Conservation (phyloP, 2,113 vertebrate species). For the Irena cyanogastra region DNA sequence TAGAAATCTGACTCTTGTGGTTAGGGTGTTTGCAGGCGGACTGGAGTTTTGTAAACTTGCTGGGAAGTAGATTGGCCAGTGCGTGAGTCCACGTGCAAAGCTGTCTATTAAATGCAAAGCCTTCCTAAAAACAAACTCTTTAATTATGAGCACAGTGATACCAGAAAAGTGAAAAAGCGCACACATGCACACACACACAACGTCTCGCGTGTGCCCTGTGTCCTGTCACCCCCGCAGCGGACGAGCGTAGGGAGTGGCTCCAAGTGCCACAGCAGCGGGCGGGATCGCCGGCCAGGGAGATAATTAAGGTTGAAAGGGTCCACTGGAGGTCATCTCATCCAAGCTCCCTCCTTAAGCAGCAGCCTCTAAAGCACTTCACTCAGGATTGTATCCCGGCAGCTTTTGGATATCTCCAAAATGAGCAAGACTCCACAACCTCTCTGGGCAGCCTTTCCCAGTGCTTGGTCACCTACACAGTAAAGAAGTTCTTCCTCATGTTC, state of each 20-base stretch:
- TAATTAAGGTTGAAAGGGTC: background rate
- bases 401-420: background rate
- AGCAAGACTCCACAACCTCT: background rate
- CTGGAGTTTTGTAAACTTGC: background rate
- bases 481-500: background rate
- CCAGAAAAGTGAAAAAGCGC: background rate
- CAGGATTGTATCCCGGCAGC: background rate
- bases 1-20: background rate
- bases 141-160: background rate
- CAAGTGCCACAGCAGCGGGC: fast-evolving
- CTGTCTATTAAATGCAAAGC: background rate
- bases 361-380: fast-evolving
- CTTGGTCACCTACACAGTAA: background rate
- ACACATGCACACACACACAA: background rate
- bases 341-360: background rate
- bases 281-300: fast-evolving
- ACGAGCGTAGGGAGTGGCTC: background rate
- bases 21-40: background rate
- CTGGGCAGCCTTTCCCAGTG: background rate
- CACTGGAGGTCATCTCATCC: background rate
- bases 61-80: background rate
- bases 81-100: background rate
- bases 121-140: background rate
- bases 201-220: fast-evolving
- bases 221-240: fast-evolving